A percentile compares a stretch with the other conserved stretches of the same genome.
These are phyloP conservation scores for Iguana delicatissima DNA, from an alignment of 2,797 vertebrate species.

Conservation along the genomic window DNA sequence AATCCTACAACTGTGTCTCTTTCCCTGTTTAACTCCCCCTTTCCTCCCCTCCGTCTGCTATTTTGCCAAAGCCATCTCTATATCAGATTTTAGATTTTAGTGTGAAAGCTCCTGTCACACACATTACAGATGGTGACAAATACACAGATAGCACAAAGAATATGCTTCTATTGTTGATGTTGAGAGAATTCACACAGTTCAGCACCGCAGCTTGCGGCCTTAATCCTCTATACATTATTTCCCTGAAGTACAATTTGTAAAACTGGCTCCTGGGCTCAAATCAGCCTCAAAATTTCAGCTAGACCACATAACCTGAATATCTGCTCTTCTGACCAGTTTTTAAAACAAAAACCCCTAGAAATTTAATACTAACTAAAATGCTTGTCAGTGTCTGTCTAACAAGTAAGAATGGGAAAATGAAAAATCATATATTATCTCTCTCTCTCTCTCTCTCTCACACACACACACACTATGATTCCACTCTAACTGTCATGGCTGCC, in stretches of 20 bases:
- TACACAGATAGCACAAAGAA: not conserved
- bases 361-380: not conserved
- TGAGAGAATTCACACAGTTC: not conserved
- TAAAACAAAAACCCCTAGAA: not conserved
- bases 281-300: not conserved
- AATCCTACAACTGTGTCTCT: not conserved
- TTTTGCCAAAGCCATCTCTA: not conserved
- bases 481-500: no score
- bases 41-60: no score
- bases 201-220: no score
- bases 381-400: not conserved
- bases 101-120: not conserved
- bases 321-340: not conserved
- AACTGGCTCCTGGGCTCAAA: not conserved
- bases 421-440: no score
- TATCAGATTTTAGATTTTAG: not conserved
- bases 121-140: not conserved
- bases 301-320: not conserved
- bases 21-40: not conserved
- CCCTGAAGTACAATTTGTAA: not conserved
- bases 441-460: no score
- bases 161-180: not conserved
- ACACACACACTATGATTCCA: not conserved
- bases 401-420: rapidly evolving
- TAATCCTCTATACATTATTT: not conserved